These are phyloP conservation scores for Drosophila trapezifrons DNA, from an alignment of 1,140 invertebrate genomes.

Conservation along the genomic window DNA sequence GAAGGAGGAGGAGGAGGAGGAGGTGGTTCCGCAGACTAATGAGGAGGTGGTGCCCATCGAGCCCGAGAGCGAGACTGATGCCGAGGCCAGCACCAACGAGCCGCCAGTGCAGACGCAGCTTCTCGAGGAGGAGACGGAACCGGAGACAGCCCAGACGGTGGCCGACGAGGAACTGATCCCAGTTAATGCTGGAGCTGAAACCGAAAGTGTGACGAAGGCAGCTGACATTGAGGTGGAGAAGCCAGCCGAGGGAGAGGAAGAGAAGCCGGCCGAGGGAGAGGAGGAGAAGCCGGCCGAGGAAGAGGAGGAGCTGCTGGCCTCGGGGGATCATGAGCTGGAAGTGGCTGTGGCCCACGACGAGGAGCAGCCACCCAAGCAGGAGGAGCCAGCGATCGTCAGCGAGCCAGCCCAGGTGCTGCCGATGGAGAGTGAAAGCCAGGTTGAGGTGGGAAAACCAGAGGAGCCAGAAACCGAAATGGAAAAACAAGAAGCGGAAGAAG, in stretches of 20 bases:
- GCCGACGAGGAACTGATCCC: slow-evolving; percentile 71
- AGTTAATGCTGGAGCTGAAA: slow-evolving; percentile 64
- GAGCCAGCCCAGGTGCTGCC: slow-evolving; percentile 12
- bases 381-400: slow-evolving; percentile 24
- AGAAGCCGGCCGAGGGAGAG: slow-evolving; percentile 55
- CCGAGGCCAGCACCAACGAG: slow-evolving; percentile 33
- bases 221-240: slow-evolving; percentile 11
- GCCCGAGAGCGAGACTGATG: slow-evolving; percentile 46
- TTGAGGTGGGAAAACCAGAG: slow-evolving; percentile 34
- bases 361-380: slow-evolving; percentile 24
- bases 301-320: slow-evolving; percentile 43
- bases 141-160: slow-evolving; percentile 24
- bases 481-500: slow-evolving; percentile 44
- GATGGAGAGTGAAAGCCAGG: slow-evolving; percentile 43
- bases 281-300: slow-evolving; percentile 22
- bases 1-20: slow-evolving; percentile 25
- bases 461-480: slow-evolving; percentile 43
- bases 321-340: slow-evolving; percentile 65
- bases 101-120: slow-evolving; percentile 34
- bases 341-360: slow-evolving; percentile 28
- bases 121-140: slow-evolving; percentile 24
- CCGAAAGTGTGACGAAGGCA: slow-evolving; percentile 71
- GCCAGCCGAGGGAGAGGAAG: slow-evolving; percentile 26
- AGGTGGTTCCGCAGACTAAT: slow-evolving; percentile 25
- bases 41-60: slow-evolving; percentile 54